Evolutionary conservation across 2,888 invertebrate species (phyloP).

Genomic region (Idaea biselata): DNA sequence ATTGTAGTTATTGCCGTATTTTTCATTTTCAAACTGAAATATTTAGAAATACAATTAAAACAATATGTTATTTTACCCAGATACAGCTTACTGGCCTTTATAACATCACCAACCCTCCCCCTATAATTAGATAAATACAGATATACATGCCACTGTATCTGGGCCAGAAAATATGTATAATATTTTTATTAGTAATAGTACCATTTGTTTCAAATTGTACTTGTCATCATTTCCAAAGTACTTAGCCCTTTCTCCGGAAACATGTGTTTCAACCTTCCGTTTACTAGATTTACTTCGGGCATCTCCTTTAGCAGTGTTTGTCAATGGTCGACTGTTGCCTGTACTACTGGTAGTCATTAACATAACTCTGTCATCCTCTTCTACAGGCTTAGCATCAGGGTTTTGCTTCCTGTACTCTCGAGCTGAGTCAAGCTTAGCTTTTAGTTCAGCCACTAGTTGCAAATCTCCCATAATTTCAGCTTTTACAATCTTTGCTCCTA

Average conservation of each 20-base stretch:
- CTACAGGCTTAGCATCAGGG: slow-evolving; percentile 49
- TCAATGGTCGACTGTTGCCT: slow-evolving; percentile 86
- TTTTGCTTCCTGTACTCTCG: slow-evolving; percentile 76
- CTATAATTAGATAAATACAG: neutral
- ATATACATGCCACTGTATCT: neutral
- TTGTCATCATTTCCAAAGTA: slow-evolving; percentile 96
- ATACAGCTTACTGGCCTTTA: too few relatives aligned
- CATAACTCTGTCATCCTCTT: slow-evolving; percentile 80
- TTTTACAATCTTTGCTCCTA: slow-evolving; percentile 94
- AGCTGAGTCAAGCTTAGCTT: slow-evolving; percentile 86
- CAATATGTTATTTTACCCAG: neutral
- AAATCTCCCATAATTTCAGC: slow-evolving; percentile 95
- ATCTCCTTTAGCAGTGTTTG: slow-evolving; percentile 62
- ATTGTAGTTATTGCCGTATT: slow-evolving; percentile 88
- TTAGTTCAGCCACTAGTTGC: slow-evolving; percentile 85
- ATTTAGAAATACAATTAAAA: slow-evolving; percentile 4
- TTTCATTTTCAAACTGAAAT: slow-evolving; percentile 88
- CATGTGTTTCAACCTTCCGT: slow-evolving; percentile 86
- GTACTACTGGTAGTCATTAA: slow-evolving; percentile 84
- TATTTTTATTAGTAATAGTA: slow-evolving; percentile 46
- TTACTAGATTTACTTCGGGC: slow-evolving; percentile 67
- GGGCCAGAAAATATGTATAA: neutral
- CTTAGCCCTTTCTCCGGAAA: slow-evolving; percentile 85
- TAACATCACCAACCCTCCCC: too few relatives aligned
- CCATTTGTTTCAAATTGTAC: slow-evolving; percentile 91